phyloP scores from a whole-genome alignment of 2,888 invertebrate genomes.

The Drosophila setosimentum region DNA sequence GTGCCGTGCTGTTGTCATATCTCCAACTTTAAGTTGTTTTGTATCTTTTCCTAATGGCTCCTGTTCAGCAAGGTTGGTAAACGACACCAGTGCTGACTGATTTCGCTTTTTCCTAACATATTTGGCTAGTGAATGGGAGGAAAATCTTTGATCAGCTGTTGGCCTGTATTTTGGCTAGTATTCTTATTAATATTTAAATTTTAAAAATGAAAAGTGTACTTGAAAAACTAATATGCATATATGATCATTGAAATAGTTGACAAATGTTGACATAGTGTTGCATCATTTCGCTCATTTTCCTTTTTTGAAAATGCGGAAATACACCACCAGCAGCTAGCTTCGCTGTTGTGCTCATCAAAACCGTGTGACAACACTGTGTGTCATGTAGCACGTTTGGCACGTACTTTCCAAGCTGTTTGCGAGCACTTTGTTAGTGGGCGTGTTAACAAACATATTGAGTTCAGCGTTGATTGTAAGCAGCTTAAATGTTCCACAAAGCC shows the following conservation, averaged over 20 bases:
- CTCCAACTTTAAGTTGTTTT: conserved; percentile 32
- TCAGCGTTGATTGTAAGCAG: conserved; percentile 62
- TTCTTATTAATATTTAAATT: neutral
- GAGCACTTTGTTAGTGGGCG: conserved; percentile 46
- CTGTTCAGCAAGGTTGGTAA: conserved; percentile 7
- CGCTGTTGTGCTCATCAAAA: neutral
- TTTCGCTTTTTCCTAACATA: neutral
- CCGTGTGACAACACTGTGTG: conserved; percentile 5
- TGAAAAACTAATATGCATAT: neutral
- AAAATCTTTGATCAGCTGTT: neutral
- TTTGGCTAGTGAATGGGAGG: neutral
- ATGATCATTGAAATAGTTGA: neutral
- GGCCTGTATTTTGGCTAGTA: neutral
- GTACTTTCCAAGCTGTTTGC: conserved; percentile 47
- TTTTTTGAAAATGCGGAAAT: neutral
- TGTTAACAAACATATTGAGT: conserved; percentile 73
- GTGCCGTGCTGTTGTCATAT: conserved; percentile 15
- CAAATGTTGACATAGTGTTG: neutral
- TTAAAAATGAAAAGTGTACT: neutral
- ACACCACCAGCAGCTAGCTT: neutral
- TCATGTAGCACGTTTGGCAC: conserved; percentile 31
- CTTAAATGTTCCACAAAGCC: conserved; percentile 42
- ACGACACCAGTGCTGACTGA: neutral
- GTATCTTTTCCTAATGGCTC: conserved; percentile 52
- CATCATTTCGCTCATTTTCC: neutral